Percentiles rank a stretch among this genome's conserved stretches.
Conservation (phyloP, 2,113 vertebrate species). For the Nesoenas mayeri region DNA sequence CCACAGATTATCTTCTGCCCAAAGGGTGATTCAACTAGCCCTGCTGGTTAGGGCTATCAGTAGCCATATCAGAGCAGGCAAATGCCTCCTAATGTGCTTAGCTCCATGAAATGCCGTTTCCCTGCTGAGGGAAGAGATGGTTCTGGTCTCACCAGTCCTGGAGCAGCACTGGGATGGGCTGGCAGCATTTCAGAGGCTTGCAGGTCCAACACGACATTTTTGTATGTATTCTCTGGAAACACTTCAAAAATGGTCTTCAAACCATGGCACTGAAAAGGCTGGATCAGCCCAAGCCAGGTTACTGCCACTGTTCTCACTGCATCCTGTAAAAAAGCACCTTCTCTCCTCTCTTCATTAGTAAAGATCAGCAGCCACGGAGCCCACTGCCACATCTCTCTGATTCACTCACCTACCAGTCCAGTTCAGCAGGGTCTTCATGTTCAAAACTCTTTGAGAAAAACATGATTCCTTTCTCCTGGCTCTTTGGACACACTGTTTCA, state of each 20-base stretch:
- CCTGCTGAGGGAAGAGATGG: neutral
- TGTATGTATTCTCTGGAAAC: neutral
- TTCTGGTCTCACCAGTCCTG: neutral
- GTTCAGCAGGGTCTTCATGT: neutral
- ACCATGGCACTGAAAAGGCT: neutral
- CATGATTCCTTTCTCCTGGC: neutral
- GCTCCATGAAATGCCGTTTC: neutral
- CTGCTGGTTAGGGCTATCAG: conserved; percentile 2
- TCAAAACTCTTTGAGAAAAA: neutral
- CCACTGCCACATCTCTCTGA: neutral
- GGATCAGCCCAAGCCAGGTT: neutral
- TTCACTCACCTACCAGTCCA: neutral
- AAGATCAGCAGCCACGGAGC: neutral
- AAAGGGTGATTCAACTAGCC: neutral
- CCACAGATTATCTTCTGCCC: neutral
- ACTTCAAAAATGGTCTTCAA: neutral
- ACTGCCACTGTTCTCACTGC: neutral
- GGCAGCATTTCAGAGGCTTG: neutral
- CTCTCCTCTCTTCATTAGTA: neutral
- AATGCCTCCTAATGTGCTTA: neutral
- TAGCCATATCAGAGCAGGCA: neutral
- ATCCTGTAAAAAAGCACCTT: neutral
- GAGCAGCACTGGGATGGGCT: neutral
- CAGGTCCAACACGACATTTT: neutral
- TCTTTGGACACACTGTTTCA: neutral